Evolutionary conservation across 2,888 invertebrate species (phyloP), one percentile per base, ranked within the genome.

Genomic region (Syrphus vitripennis): DNA sequence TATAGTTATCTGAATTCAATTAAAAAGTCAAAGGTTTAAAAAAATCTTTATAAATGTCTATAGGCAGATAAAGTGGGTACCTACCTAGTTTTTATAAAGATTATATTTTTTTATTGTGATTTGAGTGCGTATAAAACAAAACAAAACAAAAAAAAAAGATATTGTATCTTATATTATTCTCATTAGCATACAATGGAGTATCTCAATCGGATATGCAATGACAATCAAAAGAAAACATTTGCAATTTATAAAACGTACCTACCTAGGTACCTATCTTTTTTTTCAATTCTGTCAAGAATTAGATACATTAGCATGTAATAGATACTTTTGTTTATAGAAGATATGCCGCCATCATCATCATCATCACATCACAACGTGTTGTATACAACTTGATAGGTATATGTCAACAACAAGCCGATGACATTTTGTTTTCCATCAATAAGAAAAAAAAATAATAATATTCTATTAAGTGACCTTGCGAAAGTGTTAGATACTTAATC

Each of bases 171-270:
- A n/a, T n/a, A n/a, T n/a, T n/a, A n/a, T 48, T 29, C 86, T 86
- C 77, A 86, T 86, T 86, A 86, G 55, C 86, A 86, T 86, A 86
- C 86, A 86, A 86, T 86, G 86, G 86, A 70, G 79, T 86, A 86
- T 86, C 86, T 86, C 86, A 86, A 86, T 86, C 86, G 86, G 86
- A 86, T 86, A 82, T 86, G 82, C 86, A 86, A 78, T 86, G 86
- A 86, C 86, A 86, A 86, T 86, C 81, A 70, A 83, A n/a, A 83
- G 72, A 69, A 7, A 78, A 59, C n/a, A n/a, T 67, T 69, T 70
- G 53, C 69, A 67, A 50, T 63, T 75, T 74, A 40, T 48, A 31
- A 45, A 79, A 71, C 59, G 61, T 71, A 45, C 5, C 10, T 12
- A 19, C 10, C 10, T 34, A 9, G 12, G 12, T 34, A 34, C 2